phyloP scores from a whole-genome alignment of 2,797 vertebrate genomes.

The Falco novaeseelandiae region DNA sequence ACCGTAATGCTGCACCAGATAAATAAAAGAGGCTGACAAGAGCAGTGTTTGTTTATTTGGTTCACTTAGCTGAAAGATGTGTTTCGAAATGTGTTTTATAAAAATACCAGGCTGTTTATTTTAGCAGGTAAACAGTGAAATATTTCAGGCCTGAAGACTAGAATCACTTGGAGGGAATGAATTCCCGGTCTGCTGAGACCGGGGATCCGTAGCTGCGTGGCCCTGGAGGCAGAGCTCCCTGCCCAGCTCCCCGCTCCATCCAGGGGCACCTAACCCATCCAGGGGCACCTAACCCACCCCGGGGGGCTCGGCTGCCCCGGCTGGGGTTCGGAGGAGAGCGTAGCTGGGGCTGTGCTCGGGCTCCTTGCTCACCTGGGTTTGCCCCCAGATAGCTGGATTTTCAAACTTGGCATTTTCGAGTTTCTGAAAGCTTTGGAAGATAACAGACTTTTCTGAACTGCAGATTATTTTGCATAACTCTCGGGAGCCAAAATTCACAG shows the following conservation, averaged over 20 bases:
- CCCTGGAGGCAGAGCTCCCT: neutral
- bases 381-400: neutral
- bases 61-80: neutral
- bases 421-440: neutral
- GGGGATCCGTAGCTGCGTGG: neutral
- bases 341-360: neutral
- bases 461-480: neutral
- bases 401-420: neutral
- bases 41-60: neutral
- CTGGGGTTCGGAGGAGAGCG: neutral
- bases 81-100: neutral
- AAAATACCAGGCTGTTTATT: neutral
- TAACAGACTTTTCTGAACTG: neutral
- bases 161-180: neutral
- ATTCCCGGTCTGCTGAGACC: neutral
- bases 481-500: neutral
- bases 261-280: too few relatives aligned
- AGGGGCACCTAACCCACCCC: neutral
- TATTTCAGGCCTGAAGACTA: neutral
- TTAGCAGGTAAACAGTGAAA: neutral
- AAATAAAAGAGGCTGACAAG: neutral
- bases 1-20: neutral
- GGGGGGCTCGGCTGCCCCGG: fast-evolving
- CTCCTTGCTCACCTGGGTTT: neutral
- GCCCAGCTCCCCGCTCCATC: neutral